Conservation (phyloP, 2,113 vertebrate genomes). For the Ptyas mucosa region DNA sequence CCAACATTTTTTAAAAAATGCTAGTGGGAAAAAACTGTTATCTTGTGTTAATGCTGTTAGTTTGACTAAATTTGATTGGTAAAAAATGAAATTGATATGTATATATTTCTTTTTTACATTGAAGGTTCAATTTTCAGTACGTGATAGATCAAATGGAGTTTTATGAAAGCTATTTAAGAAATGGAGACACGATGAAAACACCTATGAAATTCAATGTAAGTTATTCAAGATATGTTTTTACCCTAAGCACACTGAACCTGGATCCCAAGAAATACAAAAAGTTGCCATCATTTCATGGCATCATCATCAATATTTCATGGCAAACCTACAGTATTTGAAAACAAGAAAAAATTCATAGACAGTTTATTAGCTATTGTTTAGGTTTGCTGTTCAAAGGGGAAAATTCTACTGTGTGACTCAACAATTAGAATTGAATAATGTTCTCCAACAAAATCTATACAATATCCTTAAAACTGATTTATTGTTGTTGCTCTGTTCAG, state of each 20-base stretch:
- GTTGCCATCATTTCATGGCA: too few relatives aligned
- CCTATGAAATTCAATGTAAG: not conserved
- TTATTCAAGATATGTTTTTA: not conserved
- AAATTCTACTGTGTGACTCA: not conserved
- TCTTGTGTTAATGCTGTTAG: slow-evolving; percentile 56
- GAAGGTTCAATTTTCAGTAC: not conserved
- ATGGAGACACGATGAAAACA: not conserved
- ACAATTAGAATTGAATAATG: not conserved
- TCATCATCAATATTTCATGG: not conserved
- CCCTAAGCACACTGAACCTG: not conserved
- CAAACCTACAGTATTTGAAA: not conserved
- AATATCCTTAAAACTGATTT: not conserved
- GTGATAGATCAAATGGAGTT: not conserved
- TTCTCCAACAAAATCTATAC: not conserved
- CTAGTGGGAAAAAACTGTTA: slow-evolving; percentile 39
- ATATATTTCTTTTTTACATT: slow-evolving; percentile 5
- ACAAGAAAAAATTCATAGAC: not conserved
- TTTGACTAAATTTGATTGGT: slow-evolving; percentile 53
- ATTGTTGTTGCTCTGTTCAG: not conserved
- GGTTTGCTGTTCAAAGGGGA: not conserved
- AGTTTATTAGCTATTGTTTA: not conserved
- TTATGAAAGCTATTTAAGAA: not conserved
- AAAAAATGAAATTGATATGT: not conserved
- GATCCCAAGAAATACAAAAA: not conserved
- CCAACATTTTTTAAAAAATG: slow-evolving; percentile 63